Evolutionary conservation across 1,140 invertebrate genomes (phyloP).

Genomic region (Psix sp.): DNA sequence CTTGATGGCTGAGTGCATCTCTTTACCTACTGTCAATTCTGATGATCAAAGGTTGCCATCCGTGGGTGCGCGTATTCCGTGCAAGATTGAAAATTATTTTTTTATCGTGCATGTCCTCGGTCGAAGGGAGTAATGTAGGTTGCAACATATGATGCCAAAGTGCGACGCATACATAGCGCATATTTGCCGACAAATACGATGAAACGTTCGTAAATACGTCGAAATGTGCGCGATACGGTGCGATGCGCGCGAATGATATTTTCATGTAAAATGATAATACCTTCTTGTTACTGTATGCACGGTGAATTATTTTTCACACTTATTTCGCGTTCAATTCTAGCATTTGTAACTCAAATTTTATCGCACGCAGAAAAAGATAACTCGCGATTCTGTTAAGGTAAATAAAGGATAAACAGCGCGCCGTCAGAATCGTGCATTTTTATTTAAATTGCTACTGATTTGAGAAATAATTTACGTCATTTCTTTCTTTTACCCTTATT

Average conservation of each 20-base stretch:
- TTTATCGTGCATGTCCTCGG: constrained; percentile 53
- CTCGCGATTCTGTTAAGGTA: too few relatives aligned
- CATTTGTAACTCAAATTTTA: too few relatives aligned
- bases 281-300: constrained; percentile 11
- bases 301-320: constrained; percentile 2
- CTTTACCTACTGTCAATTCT: constrained; percentile 51
- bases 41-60: constrained; percentile 56
- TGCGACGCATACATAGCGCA: constrained; percentile 25
- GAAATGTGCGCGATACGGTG: constrained; percentile 33
- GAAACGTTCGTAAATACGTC: constrained; percentile 48
- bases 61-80: constrained; percentile 32
- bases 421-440: too few relatives aligned
- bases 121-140: constrained; percentile 53
- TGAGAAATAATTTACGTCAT: too few relatives aligned
- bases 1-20: constrained; percentile 56
- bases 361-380: too few relatives aligned
- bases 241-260: constrained; percentile 16
- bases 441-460: too few relatives aligned
- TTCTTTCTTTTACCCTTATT: not conserved
- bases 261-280: constrained; percentile 28
- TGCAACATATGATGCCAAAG: constrained; percentile 34
- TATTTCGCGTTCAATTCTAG: too few relatives aligned
- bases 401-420: too few relatives aligned
- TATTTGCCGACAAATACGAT: constrained; percentile 43
- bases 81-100: constrained; percentile 60